These are phyloP conservation scores for Flexamia atlantica DNA, from an alignment of 2,888 invertebrate species.

Conservation along the genomic window DNA sequence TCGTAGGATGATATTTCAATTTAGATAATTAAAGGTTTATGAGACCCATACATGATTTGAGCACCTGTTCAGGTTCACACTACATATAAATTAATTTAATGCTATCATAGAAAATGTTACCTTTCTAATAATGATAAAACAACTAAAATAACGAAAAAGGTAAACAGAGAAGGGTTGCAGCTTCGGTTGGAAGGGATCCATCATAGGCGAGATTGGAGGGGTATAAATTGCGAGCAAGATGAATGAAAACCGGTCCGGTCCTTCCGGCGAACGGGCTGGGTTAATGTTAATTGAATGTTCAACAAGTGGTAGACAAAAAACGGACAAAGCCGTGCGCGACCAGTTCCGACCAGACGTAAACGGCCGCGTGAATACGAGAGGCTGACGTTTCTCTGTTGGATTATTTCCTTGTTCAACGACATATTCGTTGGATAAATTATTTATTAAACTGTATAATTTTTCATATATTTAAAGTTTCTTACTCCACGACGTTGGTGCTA, in stretches of 20 bases:
- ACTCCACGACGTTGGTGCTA: too few species aligned
- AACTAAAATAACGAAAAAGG: constrained; percentile 40
- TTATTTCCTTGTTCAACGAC: not conserved
- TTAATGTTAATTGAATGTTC: constrained; percentile 59
- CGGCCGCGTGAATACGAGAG: constrained; percentile 15
- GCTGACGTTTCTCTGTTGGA: not conserved
- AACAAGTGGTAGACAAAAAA: constrained; percentile 51
- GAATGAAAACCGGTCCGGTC: constrained; percentile 52
- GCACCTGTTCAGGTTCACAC: too few species aligned
- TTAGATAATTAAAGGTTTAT: too few species aligned
- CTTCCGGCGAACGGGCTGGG: constrained; percentile 40
- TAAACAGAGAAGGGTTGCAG: too few species aligned
- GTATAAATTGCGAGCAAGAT: constrained; percentile 50
- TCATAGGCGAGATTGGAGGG: constrained; percentile 51
- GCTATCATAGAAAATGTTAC: too few species aligned
- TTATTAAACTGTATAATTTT: too few species aligned
- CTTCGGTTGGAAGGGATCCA: not conserved
- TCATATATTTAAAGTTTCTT: too few species aligned
- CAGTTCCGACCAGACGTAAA: constrained; percentile 49
- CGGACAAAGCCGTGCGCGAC: constrained; percentile 44
- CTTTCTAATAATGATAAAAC: too few species aligned
- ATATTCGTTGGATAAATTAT: not conserved
- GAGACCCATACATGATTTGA: too few species aligned
- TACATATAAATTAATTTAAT: too few species aligned
- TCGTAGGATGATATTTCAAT: too few species aligned